Evolutionary conservation across 1,140 invertebrate genomes (phyloP), one percentile per base, ranked within the genome.

Genomic region (Gryon sp.): DNA sequence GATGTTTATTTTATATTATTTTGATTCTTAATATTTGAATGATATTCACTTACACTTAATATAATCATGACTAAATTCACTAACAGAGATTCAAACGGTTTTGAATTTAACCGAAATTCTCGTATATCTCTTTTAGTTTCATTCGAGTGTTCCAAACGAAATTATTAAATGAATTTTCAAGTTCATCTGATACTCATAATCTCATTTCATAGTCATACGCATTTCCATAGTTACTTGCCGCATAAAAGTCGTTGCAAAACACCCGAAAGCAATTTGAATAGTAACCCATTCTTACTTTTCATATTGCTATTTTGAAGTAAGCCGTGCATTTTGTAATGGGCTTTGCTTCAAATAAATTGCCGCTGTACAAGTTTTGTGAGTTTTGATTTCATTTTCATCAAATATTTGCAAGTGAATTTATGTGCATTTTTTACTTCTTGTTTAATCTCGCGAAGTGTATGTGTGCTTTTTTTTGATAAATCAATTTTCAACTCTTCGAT

Each of bases 131-230:
- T 62, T 62, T 16, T 32, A 19, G n/a, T 15, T 40, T 40, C 41
- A 11, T 46, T 46, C 32, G 22, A 18, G 6, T 12, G n/a, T 11
- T 12, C n/a, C 34, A 8, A 59, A 38, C 11, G n/a, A 36, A 62
- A 48, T 62, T 50, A 18, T 24, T 48, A 40, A 48, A 62, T 38
- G 16, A 62, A 32, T 48, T 62, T 62, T 48, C 43, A 62, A 62
- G 43, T 63, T 40, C 34, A 63, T 63, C 46, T 41, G 45, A 41
- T 52, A 41, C 59, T 30, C 36, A 22, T 41, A 63, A 63, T 52
- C 36, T 4, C 34, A 36, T 40, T 52, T 22, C 15, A 52, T 41
- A 38, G 52, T 50, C 46, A 26, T 19, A 30, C 34, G 20, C 20
- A 50, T 48, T 48, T 50, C 30, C 19, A 48, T 26, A 59, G 3